These are phyloP conservation scores for Patella caerulea DNA, from an alignment of 2,888 invertebrate species.

Conservation along the genomic window DNA sequence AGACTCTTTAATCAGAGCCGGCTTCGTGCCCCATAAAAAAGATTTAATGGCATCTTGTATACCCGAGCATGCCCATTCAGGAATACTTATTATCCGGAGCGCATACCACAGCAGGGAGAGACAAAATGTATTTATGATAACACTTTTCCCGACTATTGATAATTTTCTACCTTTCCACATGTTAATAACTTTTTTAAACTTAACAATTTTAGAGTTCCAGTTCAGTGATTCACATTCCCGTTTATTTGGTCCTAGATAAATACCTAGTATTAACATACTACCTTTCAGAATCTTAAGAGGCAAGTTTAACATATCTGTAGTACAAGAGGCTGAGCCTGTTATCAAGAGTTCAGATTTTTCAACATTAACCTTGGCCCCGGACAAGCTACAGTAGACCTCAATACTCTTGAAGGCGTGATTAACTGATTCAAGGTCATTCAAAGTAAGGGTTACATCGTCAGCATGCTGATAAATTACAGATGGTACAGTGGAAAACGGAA, in stretches of 20 bases:
- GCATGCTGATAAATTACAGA: background rate
- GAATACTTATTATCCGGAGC: background rate
- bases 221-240: background rate
- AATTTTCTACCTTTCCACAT: background rate
- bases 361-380: background rate
- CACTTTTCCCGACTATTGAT: background rate
- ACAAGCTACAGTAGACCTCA: background rate
- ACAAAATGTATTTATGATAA: background rate
- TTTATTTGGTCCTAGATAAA: no score
- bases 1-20: background rate
- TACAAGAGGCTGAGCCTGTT: background rate
- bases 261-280: background rate
- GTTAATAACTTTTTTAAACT: background rate
- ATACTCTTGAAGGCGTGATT: background rate
- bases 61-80: background rate
- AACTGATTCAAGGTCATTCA: background rate
- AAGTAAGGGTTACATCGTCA: background rate
- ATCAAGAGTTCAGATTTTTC: background rate
- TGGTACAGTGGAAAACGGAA: background rate
- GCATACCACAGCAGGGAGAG: background rate
- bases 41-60: background rate
- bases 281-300: background rate
- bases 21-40: background rate
- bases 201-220: background rate
- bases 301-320: background rate